These are phyloP conservation scores for Poeciliopsis turneri DNA, from an alignment of 2,797 vertebrate genomes.

Conservation along the genomic window DNA sequence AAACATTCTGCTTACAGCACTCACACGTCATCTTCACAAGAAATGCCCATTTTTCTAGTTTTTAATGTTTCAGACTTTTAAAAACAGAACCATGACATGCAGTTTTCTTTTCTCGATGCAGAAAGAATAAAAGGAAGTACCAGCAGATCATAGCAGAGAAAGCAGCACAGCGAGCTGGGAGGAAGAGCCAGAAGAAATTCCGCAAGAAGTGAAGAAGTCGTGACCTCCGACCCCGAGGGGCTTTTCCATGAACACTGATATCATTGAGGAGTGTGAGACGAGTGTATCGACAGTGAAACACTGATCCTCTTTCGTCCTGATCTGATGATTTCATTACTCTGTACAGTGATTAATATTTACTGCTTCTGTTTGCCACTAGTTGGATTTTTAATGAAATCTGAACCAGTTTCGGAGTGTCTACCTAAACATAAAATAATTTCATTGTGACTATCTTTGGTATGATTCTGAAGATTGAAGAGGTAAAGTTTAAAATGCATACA, in stretches of 20 bases:
- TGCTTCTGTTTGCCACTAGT: neutral
- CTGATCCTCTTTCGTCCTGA: neutral
- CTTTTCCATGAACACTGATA: constrained; percentile 14
- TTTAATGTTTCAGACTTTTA: neutral
- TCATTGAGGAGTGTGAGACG: neutral
- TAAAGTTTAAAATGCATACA: neutral
- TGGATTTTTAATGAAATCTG: neutral
- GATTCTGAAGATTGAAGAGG: neutral
- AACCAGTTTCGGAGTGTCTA: neutral
- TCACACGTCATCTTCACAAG: no score
- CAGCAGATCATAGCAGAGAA: constrained; percentile 90
- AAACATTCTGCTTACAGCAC: no score
- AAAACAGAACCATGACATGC: neutral
- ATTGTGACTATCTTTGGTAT: neutral
- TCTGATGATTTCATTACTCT: neutral
- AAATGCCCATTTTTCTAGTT: no score
- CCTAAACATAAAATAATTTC: neutral
- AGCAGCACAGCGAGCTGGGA: constrained; percentile 87
- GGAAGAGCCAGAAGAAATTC: constrained; percentile 88
- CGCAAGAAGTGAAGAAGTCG: constrained; percentile 74
- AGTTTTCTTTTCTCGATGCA: constrained; percentile 60
- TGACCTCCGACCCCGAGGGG: neutral
- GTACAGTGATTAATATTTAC: neutral
- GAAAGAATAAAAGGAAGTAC: constrained; percentile 94
- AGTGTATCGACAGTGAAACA: neutral